A percentile compares a stretch with the other conserved stretches of the same genome.
These are phyloP conservation scores for Alexandromys fortis DNA, from an alignment of 2,113 vertebrate genomes.

Conservation along the genomic window DNA sequence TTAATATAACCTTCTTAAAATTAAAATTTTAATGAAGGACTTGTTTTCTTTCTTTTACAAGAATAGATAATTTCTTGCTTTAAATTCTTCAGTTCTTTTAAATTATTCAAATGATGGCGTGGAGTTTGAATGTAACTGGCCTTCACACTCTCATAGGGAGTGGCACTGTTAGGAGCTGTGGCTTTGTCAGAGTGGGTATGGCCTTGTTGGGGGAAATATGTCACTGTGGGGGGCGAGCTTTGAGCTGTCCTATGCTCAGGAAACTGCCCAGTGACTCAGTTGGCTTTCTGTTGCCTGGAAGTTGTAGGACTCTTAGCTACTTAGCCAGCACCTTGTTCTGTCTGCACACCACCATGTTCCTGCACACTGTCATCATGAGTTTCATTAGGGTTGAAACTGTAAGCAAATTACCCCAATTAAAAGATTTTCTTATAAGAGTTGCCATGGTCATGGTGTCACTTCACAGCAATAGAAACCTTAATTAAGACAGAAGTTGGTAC, in stretches of 20 bases:
- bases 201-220: not conserved
- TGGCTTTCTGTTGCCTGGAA: not conserved
- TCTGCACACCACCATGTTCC: not conserved
- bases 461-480: not conserved
- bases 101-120: constrained; percentile 30
- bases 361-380: not conserved
- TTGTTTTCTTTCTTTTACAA: constrained; percentile 36
- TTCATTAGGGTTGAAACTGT: too few relatives aligned
- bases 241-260: not conserved
- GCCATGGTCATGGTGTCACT: not conserved
- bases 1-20: constrained; percentile 38
- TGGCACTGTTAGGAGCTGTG: not conserved
- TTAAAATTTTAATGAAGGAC: not conserved
- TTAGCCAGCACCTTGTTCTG: not conserved
- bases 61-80: not conserved
- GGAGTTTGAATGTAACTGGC: not conserved
- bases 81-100: constrained; percentile 28
- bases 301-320: not conserved
- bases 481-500: not conserved
- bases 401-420: not conserved
- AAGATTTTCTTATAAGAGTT: not conserved
- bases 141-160: not conserved
- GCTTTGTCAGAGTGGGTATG: not conserved
- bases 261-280: not conserved
- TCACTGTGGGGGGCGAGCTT: not conserved